Evolutionary conservation across 2,888 invertebrate species (phyloP).

Genomic region (Cinara cedri): DNA sequence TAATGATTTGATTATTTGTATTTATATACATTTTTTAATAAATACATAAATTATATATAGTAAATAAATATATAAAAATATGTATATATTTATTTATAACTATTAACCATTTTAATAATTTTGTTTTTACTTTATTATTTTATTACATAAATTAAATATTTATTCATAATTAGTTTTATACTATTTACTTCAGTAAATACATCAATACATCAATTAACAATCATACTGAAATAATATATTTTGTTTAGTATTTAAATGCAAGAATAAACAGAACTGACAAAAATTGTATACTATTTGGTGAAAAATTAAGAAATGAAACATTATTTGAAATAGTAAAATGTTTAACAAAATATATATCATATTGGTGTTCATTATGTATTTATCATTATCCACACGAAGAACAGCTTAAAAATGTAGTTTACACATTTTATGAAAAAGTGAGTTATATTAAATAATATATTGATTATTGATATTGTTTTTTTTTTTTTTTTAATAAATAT

Average conservation of each 20-base stretch:
- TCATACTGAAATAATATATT: background rate
- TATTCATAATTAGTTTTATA: background rate
- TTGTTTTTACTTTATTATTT: too few species aligned
- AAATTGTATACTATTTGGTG: slow-evolving; percentile 30
- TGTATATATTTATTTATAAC: too few species aligned
- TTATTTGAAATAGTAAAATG: slow-evolving; percentile 45
- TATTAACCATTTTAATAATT: too few species aligned
- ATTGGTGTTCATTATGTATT: slow-evolving; percentile 49
- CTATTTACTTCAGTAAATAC: background rate
- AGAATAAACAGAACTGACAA: slow-evolving; percentile 5
- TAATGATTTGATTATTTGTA: background rate
- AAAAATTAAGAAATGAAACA: slow-evolving; percentile 31
- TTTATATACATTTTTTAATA: background rate
- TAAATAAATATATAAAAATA: too few species aligned
- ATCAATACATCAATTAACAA: too few species aligned
- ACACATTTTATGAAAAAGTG: slow-evolving; percentile 51
- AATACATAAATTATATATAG: background rate
- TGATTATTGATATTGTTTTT: too few species aligned
- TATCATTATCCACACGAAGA: slow-evolving; percentile 50
- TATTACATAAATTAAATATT: background rate
- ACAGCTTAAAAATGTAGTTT: slow-evolving; percentile 37
- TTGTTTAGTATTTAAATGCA: slow-evolving; percentile 46
- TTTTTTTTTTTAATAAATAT: too few species aligned
- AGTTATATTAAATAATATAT: background rate
- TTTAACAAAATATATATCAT: slow-evolving; percentile 38